Percentiles rank a stretch among this genome's conserved stretches.
Evolutionary conservation across 2,888 invertebrate species (phyloP).

Genomic region (Alloscopus bannaensis): DNA sequence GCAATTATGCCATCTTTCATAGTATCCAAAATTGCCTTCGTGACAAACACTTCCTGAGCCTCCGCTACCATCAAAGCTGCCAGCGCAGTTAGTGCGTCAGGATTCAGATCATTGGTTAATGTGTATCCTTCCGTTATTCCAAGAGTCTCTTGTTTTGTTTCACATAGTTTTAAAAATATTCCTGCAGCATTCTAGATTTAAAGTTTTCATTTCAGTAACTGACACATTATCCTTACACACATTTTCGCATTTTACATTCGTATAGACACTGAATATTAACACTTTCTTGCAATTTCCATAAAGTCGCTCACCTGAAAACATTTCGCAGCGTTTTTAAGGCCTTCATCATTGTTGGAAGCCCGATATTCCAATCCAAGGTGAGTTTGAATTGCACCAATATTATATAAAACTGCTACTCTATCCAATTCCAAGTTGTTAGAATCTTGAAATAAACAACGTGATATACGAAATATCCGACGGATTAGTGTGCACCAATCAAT

Average conservation of each 20-base stretch:
- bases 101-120: constrained; percentile 75
- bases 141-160: constrained; percentile 75
- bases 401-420: constrained; percentile 95
- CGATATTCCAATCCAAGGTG: constrained; percentile 88
- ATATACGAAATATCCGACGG: too few species aligned
- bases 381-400: constrained; percentile 95
- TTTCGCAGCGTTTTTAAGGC: constrained; percentile 93
- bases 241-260: too few species aligned
- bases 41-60: constrained; percentile 97
- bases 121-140: constrained; percentile 59
- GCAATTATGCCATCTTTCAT: constrained; percentile 97
- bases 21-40: constrained; percentile 91
- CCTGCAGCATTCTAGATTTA: constrained; percentile 96
- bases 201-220: too few species aligned
- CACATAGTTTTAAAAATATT: constrained; percentile 87
- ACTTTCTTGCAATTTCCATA: too few species aligned
- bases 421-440: constrained; percentile 84
- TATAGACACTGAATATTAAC: too few species aligned
- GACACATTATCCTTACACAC: neutral
- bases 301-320: constrained; percentile 88
- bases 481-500: too few species aligned
- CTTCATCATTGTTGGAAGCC: constrained; percentile 92
- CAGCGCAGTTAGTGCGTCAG: constrained; percentile 93
- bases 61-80: constrained; percentile 97
- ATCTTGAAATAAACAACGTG: constrained; percentile 21